Base-by-base conservation (phyloP, 1,140 invertebrate genomes). In the Leptonema lineaticorne region DNA sequence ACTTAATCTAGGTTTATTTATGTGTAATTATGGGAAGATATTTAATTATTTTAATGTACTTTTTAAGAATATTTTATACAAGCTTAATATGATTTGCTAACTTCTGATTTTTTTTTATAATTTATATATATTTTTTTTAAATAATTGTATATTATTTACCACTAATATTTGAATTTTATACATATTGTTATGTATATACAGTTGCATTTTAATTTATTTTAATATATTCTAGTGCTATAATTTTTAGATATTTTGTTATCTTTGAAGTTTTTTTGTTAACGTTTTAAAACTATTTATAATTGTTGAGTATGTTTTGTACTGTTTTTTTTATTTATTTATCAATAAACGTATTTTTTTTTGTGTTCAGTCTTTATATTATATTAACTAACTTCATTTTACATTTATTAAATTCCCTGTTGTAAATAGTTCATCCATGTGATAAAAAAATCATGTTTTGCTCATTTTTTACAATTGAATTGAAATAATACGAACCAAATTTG, bases 381-480 rank as follows among this genome's bases (percentile, higher is more conserved):
- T 69, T 67, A 67, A 72, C 70, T 72, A 72, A 72, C 70, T 46
- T 50, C 41, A 62, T 62, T 66, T 59, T 68, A 70, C 67, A 67
- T 41, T 41, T 11, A 41, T 3, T 16, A 4, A 11, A 41, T 41
- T 1, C 16, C 37, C 11, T 4, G 16, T 41, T 41, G 16, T 41
- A 41, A 41, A 41, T 41, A 41, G 2, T 16, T 14, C 37, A 41
- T 41, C 24, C n/a, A 53, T 6, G 20, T 4, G 22, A 53, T 6
- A 53, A 53, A 2, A 53, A 53, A 20, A 4, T 20, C 18, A 53
- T 53, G 20, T 24, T 24, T 53, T n/a, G n/a, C n/a, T n/a, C n/a
- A n/a, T n/a, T n/a, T n/a, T n/a, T n/a, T n/a, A n/a, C n/a, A n/a
- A n/a, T n/a, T n/a, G n/a, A n/a, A n/a, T n/a, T n/a, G n/a, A n/a